A percentile compares a stretch with the other conserved stretches of the same genome.
phyloP scores from a whole-genome alignment of 2,113 vertebrate genomes.

The Astur gentilis region DNA sequence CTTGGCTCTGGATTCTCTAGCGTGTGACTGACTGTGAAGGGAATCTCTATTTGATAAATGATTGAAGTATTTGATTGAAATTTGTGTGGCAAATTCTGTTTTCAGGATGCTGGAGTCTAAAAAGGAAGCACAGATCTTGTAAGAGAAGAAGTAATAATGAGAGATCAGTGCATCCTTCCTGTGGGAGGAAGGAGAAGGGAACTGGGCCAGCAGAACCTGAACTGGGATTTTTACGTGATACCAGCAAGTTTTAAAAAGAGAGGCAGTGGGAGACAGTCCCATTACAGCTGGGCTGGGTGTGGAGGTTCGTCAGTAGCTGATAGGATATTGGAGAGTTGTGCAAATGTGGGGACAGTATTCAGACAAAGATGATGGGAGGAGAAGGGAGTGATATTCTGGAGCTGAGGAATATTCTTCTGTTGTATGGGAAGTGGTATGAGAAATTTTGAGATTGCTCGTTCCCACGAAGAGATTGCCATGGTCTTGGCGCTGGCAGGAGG shows the following conservation, averaged over 20 bases:
- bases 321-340: not conserved
- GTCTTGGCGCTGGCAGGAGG: not conserved
- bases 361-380: not conserved
- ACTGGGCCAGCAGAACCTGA: not conserved
- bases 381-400: not conserved
- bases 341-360: not conserved
- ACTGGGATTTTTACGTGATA: not conserved
- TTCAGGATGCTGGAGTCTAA: not conserved
- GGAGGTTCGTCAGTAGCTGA: not conserved
- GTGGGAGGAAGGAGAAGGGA: not conserved
- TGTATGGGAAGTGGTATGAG: not conserved
- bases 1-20: not conserved
- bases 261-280: not conserved
- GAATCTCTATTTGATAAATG: not conserved
- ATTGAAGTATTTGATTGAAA: not conserved
- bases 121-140: not conserved
- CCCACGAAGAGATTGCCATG: not conserved
- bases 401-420: not conserved
- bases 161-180: not conserved
- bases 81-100: not conserved
- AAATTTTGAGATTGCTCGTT: not conserved
- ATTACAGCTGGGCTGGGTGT: not conserved
- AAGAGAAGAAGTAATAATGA: not conserved
- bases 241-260: not conserved
- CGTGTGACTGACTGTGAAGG: not conserved